phyloP scores from a whole-genome alignment of 2,113 vertebrate species.

The Lamprotornis superbus region DNA sequence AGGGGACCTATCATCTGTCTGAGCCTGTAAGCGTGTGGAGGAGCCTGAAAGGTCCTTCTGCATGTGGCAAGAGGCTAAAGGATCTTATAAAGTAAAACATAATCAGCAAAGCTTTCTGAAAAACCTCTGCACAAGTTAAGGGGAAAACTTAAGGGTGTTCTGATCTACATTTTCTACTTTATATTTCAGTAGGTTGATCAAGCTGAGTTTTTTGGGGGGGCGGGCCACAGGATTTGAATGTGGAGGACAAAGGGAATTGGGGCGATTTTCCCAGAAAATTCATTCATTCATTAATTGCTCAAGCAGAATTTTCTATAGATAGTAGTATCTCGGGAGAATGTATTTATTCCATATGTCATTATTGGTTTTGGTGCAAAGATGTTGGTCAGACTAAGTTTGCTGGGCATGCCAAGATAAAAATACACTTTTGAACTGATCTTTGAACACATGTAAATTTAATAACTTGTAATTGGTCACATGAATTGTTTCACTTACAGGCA shows the following conservation, averaged over 20 bases:
- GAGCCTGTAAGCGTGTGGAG: background rate
- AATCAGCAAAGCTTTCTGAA: background rate
- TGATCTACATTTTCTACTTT: background rate
- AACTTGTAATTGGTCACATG: background rate
- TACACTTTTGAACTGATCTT: background rate
- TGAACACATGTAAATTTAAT: background rate
- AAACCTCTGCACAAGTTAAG: background rate
- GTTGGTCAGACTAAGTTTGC: background rate
- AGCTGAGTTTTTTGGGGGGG: background rate
- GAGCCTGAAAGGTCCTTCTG: background rate
- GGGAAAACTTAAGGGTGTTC: background rate
- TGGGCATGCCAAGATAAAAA: background rate
- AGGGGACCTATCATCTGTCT: background rate
- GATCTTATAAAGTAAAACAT: background rate
- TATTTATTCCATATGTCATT: background rate
- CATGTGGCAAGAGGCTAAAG: background rate
- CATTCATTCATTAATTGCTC: background rate
- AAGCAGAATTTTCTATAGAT: background rate
- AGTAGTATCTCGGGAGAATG: background rate
- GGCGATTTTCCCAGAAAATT: background rate
- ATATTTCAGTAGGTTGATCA: background rate
- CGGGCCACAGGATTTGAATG: background rate
- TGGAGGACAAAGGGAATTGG: background rate
- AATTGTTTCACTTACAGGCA: constrained; percentile 75
- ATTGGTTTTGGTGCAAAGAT: background rate